Evolutionary conservation across 2,797 vertebrate species (phyloP), one percentile per base, ranked within the genome.

Genomic region (Macroramphosus scolopax): DNA sequence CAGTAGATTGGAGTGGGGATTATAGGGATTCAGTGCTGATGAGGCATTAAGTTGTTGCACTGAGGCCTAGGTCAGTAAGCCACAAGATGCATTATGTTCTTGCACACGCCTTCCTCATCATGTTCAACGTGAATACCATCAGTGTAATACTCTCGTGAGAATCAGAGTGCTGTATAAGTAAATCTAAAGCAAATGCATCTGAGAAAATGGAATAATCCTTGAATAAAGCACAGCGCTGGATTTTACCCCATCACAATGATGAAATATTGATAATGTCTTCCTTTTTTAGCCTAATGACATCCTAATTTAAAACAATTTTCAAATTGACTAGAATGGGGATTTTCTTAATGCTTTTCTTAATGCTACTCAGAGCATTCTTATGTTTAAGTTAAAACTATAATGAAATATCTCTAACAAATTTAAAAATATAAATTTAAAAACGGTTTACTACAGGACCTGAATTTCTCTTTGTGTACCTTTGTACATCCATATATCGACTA

Each of bases 21-120:
- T 80, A 71, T 54, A 46, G 55, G 33, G 75, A 72, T 75, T 77
- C 44, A 29, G 54, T 17, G 40, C 53, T 55, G 66, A 73, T 64
- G 67, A 62, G 59, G 72, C 61, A 7, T 66, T 63, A 66, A 66
- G 54, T 64, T 49, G 52, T 47, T 83, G 75, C 74, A 61, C 20
- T 3, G 31, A 31, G 20, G 71, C 72, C 81, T 30, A 22, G 63
- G 55, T 75, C 72, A 61, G 61, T 41, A 54, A 76, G 49, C 51
- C 44, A 40, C 52, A 57, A 33, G 41, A 73, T 43, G 45, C 50
- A 65, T 51, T 52, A 60, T 43, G 53, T 66, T 59, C 63, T 51
- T 52, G 64, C 25, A 29, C 17, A 28, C 31, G 6, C 34, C 31
- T 38, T 43, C 44, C 29, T 8, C 18, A 49, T 22, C 38, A 49